Evolutionary conservation across 2,113 vertebrate species (phyloP).

Genomic region (Poecilia latipinna): DNA sequence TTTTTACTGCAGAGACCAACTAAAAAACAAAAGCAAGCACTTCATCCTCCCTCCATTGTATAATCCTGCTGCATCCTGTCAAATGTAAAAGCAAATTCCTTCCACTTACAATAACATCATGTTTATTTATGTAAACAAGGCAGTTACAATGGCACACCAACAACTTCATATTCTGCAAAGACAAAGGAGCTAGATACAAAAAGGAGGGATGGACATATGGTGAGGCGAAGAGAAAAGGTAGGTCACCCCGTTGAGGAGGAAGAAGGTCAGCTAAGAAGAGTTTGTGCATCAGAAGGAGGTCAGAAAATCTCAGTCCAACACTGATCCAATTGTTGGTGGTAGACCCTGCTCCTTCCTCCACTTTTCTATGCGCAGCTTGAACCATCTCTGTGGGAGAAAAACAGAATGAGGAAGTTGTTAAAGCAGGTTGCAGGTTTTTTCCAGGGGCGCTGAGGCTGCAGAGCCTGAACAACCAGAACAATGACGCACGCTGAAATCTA

Average conservation of each 20-base stretch:
- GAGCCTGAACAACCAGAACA: conserved; percentile 36
- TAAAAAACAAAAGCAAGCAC: conserved; percentile 30
- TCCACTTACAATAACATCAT: conserved; percentile 52
- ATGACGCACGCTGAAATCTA: conserved; percentile 31
- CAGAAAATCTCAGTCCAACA: conserved; percentile 83
- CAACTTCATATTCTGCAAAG: conserved; percentile 72
- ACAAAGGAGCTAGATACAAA: conserved; percentile 62
- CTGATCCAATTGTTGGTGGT: conserved; percentile 87
- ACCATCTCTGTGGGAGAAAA: conserved; percentile 87
- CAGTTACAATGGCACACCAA: conserved; percentile 77
- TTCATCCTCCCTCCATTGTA: conserved; percentile 27
- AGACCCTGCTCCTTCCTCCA: conserved; percentile 93
- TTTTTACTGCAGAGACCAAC: conserved; percentile 31
- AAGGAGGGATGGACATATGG: conserved; percentile 27
- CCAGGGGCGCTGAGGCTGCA: background rate
- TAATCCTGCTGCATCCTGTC: conserved; percentile 6
- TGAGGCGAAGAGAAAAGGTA: conserved; percentile 1
- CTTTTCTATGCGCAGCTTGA: conserved; percentile 86
- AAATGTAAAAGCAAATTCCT: conserved; percentile 15
- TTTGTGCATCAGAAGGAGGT: background rate
- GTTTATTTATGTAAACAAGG: conserved; percentile 72
- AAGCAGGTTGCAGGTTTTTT: conserved; percentile 2
- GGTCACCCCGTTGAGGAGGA: conserved; percentile 23
- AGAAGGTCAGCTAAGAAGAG: conserved; percentile 17
- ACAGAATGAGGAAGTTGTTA: conserved; percentile 14